phyloP scores from a whole-genome alignment of 2,888 invertebrate genomes.

The Pseudoips prasinana region DNA sequence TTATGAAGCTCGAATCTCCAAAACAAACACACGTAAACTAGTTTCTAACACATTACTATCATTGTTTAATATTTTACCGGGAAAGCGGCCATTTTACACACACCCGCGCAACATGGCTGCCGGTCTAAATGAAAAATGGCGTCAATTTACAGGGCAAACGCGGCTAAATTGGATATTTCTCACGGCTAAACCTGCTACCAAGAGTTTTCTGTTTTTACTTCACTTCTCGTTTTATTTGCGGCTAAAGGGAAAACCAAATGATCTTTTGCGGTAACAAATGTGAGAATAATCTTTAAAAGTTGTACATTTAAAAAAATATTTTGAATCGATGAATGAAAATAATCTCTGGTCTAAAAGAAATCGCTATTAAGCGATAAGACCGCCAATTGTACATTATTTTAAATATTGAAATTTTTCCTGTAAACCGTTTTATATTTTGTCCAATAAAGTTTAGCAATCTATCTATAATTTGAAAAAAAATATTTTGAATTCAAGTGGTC shows the following conservation, averaged over 20 bases:
- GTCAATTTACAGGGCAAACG: constrained; percentile 74
- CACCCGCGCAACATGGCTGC: constrained; percentile 58
- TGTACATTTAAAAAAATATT: too few relatives aligned
- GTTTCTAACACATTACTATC: constrained; percentile 28
- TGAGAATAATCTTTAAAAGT: constrained; percentile 10
- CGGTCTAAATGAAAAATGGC: constrained; percentile 71
- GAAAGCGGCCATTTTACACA: constrained; percentile 12
- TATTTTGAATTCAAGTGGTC: too few relatives aligned
- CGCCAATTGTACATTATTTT: too few relatives aligned
- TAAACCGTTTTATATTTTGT: too few relatives aligned
- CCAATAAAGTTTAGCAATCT: too few relatives aligned
- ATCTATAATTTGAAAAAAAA: too few relatives aligned
- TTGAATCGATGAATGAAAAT: too few relatives aligned
- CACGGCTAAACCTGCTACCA: constrained; percentile 56
- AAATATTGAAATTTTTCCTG: too few relatives aligned
- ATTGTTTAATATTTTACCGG: constrained; percentile 33
- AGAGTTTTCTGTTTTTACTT: constrained; percentile 50
- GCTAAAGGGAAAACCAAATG: constrained; percentile 22
- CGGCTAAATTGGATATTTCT: constrained; percentile 78
- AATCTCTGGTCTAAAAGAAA: too few relatives aligned
- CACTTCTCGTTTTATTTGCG: constrained; percentile 28
- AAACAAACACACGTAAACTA: constrained; percentile 11
- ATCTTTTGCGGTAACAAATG: constrained; percentile 21
- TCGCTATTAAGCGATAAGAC: too few relatives aligned
- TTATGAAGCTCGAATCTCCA: too few relatives aligned